These are phyloP conservation scores for Psilopsiagon aurifrons DNA, from an alignment of 2,113 vertebrate genomes.

Conservation along the genomic window DNA sequence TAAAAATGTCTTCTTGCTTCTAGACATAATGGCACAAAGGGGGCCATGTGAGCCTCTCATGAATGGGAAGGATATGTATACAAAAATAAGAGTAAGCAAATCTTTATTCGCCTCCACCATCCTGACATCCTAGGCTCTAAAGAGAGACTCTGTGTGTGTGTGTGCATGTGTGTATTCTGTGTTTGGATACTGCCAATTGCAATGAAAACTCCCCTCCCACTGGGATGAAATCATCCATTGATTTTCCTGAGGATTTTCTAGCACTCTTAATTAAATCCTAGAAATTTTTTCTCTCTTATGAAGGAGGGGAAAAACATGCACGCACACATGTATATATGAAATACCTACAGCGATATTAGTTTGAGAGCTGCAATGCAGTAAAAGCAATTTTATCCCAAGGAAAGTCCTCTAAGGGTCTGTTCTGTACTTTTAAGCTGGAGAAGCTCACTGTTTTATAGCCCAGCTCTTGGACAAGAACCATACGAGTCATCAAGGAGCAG, in stretches of 20 bases:
- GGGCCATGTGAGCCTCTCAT: slow-evolving; percentile 7
- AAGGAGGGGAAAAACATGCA: neutral
- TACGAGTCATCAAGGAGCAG: neutral
- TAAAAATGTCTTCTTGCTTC: slow-evolving; percentile 74
- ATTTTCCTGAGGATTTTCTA: slow-evolving; percentile 47
- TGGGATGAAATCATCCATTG: neutral
- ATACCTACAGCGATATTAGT: neutral
- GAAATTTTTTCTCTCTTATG: neutral
- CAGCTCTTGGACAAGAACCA: neutral
- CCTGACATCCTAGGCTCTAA: neutral
- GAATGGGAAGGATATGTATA: neutral
- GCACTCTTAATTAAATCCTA: slow-evolving; percentile 9
- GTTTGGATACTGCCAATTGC: neutral
- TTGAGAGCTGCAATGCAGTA: neutral
- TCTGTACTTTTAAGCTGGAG: neutral
- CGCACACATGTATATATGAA: neutral
- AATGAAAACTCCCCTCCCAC: neutral
- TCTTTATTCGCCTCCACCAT: neutral
- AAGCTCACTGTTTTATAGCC: neutral
- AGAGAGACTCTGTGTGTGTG: neutral
- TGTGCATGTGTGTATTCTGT: neutral
- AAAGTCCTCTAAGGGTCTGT: neutral
- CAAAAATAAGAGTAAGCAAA: slow-evolving; percentile 7
- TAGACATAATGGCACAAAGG: slow-evolving; percentile 58
- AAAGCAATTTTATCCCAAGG: neutral